phyloP scores from a whole-genome alignment of 2,113 vertebrate species.

The Chaetura pelagica region DNA sequence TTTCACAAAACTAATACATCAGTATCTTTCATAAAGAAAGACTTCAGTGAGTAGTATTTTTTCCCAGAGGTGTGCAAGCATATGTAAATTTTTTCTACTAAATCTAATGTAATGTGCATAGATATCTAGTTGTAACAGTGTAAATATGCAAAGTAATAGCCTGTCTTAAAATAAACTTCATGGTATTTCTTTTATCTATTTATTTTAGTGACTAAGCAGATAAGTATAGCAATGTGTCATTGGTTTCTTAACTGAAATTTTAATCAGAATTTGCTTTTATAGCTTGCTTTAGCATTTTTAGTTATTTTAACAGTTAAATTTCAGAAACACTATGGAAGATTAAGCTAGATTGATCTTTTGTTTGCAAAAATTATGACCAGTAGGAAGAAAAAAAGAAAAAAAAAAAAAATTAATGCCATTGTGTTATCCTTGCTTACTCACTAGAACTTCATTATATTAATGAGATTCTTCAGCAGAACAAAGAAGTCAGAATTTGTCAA shows the following conservation, averaged over 20 bases:
- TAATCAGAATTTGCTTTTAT: neutral
- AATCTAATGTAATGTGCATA: neutral
- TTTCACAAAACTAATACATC: neutral
- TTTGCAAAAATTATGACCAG: neutral
- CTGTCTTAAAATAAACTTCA: neutral
- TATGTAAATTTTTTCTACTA: neutral
- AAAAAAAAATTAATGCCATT: neutral
- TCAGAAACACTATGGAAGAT: neutral
- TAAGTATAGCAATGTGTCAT: neutral
- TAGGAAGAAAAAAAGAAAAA: neutral
- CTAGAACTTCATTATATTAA: neutral
- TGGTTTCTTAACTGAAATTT: neutral
- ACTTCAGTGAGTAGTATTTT: neutral
- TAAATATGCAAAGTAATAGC: neutral
- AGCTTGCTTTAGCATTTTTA: neutral
- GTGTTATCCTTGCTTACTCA: neutral
- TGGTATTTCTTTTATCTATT: neutral
- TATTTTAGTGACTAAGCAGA: neutral
- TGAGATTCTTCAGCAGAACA: neutral
- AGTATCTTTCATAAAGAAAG: neutral
- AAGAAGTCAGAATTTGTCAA: neutral
- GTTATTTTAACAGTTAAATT: too few species aligned
- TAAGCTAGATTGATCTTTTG: neutral
- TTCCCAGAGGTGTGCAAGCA: neutral
- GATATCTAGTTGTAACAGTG: too few species aligned